Percentiles rank a stretch among this genome's conserved stretches.
Conservation (phyloP, 1,140 invertebrate genomes). For the Drosophila pandora region DNA sequence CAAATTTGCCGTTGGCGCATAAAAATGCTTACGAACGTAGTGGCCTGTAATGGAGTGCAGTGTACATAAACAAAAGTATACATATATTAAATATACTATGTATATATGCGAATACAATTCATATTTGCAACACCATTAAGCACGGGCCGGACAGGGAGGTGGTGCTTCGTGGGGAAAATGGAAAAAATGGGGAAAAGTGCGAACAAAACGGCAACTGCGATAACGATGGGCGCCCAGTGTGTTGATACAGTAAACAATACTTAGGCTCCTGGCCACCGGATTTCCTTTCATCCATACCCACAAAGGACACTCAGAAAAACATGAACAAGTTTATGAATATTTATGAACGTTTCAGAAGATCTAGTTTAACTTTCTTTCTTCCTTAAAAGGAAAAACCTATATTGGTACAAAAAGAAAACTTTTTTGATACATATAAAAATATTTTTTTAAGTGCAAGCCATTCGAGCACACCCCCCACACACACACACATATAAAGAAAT, state of each 20-base stretch:
- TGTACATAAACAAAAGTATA: constrained; percentile 20
- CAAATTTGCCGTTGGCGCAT: constrained; percentile 59
- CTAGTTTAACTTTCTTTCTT: background rate
- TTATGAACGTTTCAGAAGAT: background rate
- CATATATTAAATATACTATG: constrained; percentile 12
- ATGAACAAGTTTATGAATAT: background rate
- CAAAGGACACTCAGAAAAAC: constrained; percentile 20
- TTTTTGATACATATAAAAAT: no score
- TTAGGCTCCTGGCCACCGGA: constrained; percentile 30
- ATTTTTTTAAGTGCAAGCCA: background rate
- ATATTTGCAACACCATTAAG: constrained; percentile 79
- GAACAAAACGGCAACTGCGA: constrained; percentile 37
- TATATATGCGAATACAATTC: constrained; percentile 45
- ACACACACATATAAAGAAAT: constrained; percentile 38
- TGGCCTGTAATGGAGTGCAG: constrained; percentile 55
- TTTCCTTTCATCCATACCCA: constrained; percentile 10
- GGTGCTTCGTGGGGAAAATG: background rate
- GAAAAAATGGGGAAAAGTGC: constrained; percentile 20
- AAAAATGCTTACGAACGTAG: constrained; percentile 37
- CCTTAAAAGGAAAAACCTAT: background rate
- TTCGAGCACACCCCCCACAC: constrained; percentile 2
- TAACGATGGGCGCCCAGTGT: constrained; percentile 45
- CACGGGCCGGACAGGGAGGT: constrained; percentile 8
- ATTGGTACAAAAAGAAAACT: background rate
- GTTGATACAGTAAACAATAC: constrained; percentile 50